Evolutionary conservation across 2,888 invertebrate genomes (phyloP).

Genomic region (Xestia c-nigrum): DNA sequence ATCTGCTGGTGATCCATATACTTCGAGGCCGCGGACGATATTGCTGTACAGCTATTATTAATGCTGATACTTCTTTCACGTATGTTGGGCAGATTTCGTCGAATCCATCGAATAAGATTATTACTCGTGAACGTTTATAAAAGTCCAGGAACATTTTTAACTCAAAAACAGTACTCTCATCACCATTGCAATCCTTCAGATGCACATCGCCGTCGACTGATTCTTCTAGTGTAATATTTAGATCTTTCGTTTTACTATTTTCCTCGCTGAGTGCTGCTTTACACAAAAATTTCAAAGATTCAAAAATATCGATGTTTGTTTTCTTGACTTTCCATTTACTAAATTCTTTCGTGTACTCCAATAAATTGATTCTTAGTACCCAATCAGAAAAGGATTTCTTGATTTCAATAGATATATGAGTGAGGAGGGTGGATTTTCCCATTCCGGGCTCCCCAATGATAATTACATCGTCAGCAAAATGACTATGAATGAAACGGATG

Average conservation of each 20-base stretch:
- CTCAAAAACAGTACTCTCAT: slow-evolving; percentile 21
- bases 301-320: not conserved
- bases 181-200: slow-evolving; percentile 1
- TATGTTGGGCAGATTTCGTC: slow-evolving; percentile 63
- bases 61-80: slow-evolving; percentile 23
- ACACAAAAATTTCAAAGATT: slow-evolving; percentile 28
- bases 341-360: slow-evolving; percentile 39
- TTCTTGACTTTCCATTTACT: slow-evolving; percentile 27
- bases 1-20: slow-evolving; percentile 58
- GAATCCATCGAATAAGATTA: slow-evolving; percentile 63
- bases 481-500: no score
- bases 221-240: slow-evolving; percentile 4
- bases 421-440: slow-evolving; percentile 62
- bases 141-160: slow-evolving; percentile 46
- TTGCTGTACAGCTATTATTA: slow-evolving; percentile 19
- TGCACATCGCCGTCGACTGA: not conserved
- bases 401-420: slow-evolving; percentile 48
- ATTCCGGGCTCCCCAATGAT: slow-evolving; percentile 53
- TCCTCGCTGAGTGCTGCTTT: slow-evolving; percentile 5
- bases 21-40: not conserved
- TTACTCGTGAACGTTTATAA: slow-evolving; percentile 26
- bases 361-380: slow-evolving; percentile 53
- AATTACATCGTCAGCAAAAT: no score
- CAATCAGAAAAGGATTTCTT: slow-evolving; percentile 30
- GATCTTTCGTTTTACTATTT: not conserved